Percentiles rank a stretch among this genome's conserved stretches.
phyloP scores from a whole-genome alignment of 2,797 vertebrate species.

The Sebastes kiyomatsui region DNA sequence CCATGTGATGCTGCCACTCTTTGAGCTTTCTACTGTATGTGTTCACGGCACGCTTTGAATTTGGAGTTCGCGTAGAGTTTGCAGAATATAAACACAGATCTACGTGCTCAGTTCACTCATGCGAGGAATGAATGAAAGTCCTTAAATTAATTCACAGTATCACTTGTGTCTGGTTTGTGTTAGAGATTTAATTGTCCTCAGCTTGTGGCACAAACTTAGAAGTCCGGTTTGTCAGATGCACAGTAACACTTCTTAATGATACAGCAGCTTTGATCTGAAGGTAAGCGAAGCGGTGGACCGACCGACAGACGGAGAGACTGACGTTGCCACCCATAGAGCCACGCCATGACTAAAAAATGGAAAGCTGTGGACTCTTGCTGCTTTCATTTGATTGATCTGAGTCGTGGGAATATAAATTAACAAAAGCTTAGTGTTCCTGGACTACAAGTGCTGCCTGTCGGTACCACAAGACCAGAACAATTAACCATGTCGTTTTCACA shows the following conservation, averaged over 20 bases:
- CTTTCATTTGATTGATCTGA: not conserved
- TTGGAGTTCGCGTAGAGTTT: not conserved
- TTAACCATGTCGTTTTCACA: not conserved
- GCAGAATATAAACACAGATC: not conserved
- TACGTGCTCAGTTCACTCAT: not conserved
- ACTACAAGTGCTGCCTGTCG: not conserved
- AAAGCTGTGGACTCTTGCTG: not conserved
- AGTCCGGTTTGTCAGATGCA: not conserved
- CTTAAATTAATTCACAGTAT: not conserved
- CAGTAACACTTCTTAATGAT: not conserved
- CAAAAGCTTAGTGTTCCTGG: not conserved
- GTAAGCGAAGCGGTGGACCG: not conserved
- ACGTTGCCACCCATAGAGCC: not conserved
- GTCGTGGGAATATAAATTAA: not conserved
- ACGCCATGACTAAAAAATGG: not conserved
- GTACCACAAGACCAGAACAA: not conserved
- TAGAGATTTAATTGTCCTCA: not conserved
- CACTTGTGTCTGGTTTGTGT: constrained; percentile 11
- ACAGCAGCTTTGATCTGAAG: not conserved
- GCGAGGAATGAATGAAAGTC: not conserved
- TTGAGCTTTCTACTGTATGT: not conserved
- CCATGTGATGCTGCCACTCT: constrained; percentile 67
- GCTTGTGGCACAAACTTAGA: not conserved
- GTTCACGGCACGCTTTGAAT: not conserved
- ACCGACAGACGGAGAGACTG: not conserved